These are phyloP conservation scores for Tiliacea citrago DNA, from an alignment of 2,888 invertebrate genomes.

Conservation along the genomic window DNA sequence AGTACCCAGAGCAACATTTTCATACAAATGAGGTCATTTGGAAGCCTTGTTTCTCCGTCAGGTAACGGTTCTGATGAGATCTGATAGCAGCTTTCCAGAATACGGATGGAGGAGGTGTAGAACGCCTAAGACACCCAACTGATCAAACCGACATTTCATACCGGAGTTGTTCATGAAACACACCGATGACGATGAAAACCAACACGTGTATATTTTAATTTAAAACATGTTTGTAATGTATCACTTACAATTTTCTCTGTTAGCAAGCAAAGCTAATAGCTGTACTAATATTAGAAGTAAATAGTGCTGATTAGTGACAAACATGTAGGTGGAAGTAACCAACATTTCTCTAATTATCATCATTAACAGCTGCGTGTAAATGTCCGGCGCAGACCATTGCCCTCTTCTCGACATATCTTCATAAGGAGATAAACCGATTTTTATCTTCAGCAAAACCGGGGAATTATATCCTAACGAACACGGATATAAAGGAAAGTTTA, in stretches of 20 bases:
- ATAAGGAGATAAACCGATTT: conserved; percentile 23
- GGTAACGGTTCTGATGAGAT: no score
- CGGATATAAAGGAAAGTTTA: conserved; percentile 17
- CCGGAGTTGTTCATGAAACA: no score
- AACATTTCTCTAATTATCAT: conserved; percentile 50
- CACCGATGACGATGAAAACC: background rate
- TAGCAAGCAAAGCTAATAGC: background rate
- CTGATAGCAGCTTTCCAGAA: no score
- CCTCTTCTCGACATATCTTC: conserved; percentile 13
- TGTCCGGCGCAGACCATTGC: conserved; percentile 25
- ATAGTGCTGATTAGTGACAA: conserved; percentile 13
- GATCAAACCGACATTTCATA: no score
- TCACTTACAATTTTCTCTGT: conserved; percentile 4
- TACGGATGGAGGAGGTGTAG: no score
- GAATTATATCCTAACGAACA: conserved; percentile 27
- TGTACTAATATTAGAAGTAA: conserved; percentile 29
- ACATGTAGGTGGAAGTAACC: background rate
- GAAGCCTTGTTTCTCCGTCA: no score
- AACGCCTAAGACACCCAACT: no score
- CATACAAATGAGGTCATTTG: no score
- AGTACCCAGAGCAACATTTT: no score
- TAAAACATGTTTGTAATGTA: background rate
- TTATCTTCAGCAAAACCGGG: conserved; percentile 10
- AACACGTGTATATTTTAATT: background rate
- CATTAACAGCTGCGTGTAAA: conserved; percentile 48